These are phyloP conservation scores for Dioctria rufipes DNA, from an alignment of 2,888 invertebrate genomes.

Conservation along the genomic window DNA sequence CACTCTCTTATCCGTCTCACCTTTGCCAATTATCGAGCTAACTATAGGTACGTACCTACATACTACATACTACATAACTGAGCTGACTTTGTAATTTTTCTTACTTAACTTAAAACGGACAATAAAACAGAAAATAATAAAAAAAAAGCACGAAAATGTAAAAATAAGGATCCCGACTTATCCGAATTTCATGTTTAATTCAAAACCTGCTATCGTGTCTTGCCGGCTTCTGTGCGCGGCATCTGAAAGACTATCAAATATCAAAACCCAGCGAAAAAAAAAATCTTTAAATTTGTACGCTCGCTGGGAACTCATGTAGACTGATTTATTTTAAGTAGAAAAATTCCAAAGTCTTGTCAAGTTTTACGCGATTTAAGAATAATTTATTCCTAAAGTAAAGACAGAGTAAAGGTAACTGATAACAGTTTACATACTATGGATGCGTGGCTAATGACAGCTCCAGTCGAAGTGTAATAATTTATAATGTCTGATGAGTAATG, in stretches of 20 bases:
- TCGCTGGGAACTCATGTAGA: not conserved
- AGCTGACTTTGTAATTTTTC: not conserved
- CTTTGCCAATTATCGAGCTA: too few species aligned
- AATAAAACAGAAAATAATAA: not conserved
- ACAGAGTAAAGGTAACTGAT: too few species aligned
- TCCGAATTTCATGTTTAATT: slow-evolving; percentile 45
- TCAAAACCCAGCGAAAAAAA: not conserved
- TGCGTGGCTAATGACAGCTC: too few species aligned
- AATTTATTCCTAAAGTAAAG: too few species aligned
- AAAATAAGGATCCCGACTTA: not conserved
- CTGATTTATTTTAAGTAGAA: slow-evolving; percentile 3
- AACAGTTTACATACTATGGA: too few species aligned
- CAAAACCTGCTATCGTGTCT: not conserved
- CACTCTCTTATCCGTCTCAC: too few species aligned
- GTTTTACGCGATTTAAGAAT: too few species aligned
- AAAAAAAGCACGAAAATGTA: not conserved
- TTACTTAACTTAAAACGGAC: not conserved
- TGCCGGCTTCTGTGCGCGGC: slow-evolving; percentile 8
- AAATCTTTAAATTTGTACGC: not conserved
- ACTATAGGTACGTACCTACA: too few species aligned
- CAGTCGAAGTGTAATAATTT: too few species aligned
- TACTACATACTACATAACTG: too few species aligned
- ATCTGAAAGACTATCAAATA: not conserved
- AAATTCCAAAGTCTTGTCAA: not conserved
- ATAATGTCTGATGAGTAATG: too few species aligned